Evolutionary conservation across 2,888 invertebrate species (phyloP).

Genomic region (Sussaba pulchella): DNA sequence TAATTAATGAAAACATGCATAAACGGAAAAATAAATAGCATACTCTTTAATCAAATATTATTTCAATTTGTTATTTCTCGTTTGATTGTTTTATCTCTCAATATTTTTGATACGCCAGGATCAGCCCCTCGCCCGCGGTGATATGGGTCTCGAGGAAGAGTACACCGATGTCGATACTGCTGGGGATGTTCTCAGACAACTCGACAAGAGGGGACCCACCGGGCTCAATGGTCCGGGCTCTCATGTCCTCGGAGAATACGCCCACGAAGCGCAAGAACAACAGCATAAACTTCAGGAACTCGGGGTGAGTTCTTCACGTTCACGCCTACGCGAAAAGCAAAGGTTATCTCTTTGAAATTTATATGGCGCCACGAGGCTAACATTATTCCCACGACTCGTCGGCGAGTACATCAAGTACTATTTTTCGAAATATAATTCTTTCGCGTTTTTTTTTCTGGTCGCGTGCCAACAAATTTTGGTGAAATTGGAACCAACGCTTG

Average conservation of each 20-base stretch:
- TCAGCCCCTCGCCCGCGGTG: conserved; percentile 50
- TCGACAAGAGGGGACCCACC: conserved; percentile 75
- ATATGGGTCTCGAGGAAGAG: conserved; percentile 61
- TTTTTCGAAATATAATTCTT: background rate
- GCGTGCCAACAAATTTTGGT: too few relatives aligned
- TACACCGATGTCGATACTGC: conserved; percentile 59
- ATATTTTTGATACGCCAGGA: background rate
- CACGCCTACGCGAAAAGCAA: background rate
- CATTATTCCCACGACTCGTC: background rate
- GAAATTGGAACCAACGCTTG: too few relatives aligned
- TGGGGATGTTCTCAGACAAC: conserved; percentile 69
- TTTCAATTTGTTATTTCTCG: too few relatives aligned
- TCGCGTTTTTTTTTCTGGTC: too few relatives aligned
- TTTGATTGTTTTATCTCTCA: too few relatives aligned
- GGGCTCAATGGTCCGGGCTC: conserved; percentile 71
- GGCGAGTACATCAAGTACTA: background rate
- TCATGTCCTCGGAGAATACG: conserved; percentile 71
- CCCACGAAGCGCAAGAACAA: conserved; percentile 70
- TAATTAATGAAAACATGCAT: too few relatives aligned
- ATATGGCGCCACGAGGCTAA: background rate
- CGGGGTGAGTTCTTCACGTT: conserved; percentile 70
- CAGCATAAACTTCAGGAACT: conserved; percentile 72
- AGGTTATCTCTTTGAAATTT: background rate
- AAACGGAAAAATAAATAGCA: too few relatives aligned
- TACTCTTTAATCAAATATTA: too few relatives aligned